phyloP scores from a whole-genome alignment of 2,113 vertebrate genomes.

The Gasterosteus aculeatus region DNA sequence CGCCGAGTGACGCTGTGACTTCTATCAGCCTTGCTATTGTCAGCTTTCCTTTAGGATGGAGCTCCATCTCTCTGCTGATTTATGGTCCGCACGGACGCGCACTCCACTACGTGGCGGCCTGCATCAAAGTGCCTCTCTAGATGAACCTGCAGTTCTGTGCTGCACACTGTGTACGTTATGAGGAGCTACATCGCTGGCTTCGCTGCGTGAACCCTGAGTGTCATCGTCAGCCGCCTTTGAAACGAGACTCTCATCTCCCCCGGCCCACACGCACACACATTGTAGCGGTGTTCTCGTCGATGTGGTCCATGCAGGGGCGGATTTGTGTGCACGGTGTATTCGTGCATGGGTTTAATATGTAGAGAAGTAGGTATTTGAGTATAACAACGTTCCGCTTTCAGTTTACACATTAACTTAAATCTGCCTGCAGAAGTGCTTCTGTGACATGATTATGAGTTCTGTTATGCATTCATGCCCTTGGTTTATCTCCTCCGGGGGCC shows the following conservation, averaged over 20 bases:
- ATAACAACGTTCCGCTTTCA: constrained; percentile 11
- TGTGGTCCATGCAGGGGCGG: constrained; percentile 17
- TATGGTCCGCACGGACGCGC: constrained; percentile 36
- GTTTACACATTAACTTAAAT: constrained; percentile 49
- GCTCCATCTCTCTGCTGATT: constrained; percentile 47
- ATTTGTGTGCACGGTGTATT: constrained; percentile 40
- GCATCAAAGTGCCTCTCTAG: constrained; percentile 47
- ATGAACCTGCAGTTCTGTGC: constrained; percentile 40
- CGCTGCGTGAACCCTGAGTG: constrained; percentile 39
- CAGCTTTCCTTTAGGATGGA: constrained; percentile 54
- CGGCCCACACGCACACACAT: constrained; percentile 26
- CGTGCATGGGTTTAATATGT: constrained; percentile 43
- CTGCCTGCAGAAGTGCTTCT: constrained; percentile 28
- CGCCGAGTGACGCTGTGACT: constrained; percentile 51
- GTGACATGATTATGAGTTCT: constrained; percentile 24
- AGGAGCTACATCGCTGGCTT: constrained; percentile 49
- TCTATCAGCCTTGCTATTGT: constrained; percentile 66
- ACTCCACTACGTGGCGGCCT: constrained; percentile 30
- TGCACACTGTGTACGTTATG: constrained; percentile 45
- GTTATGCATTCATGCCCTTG: constrained; percentile 31
- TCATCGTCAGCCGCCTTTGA: constrained; percentile 46
- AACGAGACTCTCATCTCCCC: constrained; percentile 42
- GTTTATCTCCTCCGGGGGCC: constrained; percentile 12
- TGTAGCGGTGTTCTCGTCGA: constrained; percentile 25
- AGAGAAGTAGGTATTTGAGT: constrained; percentile 6